phyloP scores from a whole-genome alignment of 2,888 invertebrate species.

The Cybosia mesomella region DNA sequence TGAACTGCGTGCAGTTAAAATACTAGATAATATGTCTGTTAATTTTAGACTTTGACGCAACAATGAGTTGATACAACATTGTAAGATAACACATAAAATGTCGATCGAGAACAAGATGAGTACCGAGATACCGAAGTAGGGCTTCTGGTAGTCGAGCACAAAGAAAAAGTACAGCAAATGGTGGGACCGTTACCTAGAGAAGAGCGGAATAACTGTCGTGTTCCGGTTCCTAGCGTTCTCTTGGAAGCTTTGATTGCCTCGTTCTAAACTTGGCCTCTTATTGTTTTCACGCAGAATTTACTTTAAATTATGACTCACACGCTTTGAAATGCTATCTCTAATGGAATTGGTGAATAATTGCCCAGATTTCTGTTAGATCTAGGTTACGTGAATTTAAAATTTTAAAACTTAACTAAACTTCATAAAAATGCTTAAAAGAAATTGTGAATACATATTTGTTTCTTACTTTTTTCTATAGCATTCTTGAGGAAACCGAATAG shows the following conservation, averaged over 20 bases:
- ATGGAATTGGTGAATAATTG: constrained; percentile 37
- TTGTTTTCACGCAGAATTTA: constrained; percentile 48
- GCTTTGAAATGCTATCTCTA: constrained; percentile 24
- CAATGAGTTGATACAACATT: background rate
- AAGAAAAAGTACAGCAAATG: constrained; percentile 80
- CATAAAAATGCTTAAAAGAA: background rate
- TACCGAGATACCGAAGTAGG: constrained; percentile 42
- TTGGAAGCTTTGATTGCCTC: constrained; percentile 57
- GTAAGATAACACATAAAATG: too few species aligned
- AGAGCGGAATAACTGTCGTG: constrained; percentile 77
- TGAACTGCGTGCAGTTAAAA: too few species aligned
- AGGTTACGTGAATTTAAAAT: constrained; percentile 1
- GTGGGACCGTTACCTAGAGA: constrained; percentile 72
- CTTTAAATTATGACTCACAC: constrained; percentile 34
- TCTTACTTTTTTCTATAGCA: background rate
- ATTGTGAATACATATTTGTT: background rate
- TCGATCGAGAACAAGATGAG: constrained; percentile 40
- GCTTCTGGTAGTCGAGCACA: constrained; percentile 62
- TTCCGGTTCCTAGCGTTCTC: constrained; percentile 72
- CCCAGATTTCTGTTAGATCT: constrained; percentile 33
- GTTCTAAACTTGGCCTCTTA: constrained; percentile 42
- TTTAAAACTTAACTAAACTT: too few species aligned
- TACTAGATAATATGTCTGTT: too few species aligned
- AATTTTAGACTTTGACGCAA: background rate
- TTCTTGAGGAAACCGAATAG: constrained; percentile 7